Conservation (phyloP, 2,113 vertebrate species). For the Tilapia sparmanii region DNA sequence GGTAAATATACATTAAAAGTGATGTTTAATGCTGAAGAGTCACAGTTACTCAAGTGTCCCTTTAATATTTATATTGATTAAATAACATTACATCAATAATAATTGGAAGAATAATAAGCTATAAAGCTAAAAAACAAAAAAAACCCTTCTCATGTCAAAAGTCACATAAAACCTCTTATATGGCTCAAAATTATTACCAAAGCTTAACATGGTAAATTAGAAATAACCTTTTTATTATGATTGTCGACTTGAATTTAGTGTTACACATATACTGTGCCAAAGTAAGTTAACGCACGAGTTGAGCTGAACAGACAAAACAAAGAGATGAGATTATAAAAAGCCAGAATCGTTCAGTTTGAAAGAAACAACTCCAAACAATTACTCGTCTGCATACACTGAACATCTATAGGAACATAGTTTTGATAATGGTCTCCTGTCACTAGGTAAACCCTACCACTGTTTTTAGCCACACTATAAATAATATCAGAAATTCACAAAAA, state of each 20-base stretch:
- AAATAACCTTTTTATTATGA: not conserved
- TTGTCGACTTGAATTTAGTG: not conserved
- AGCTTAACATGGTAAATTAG: not conserved
- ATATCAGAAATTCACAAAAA: not conserved
- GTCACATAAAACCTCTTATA: not conserved
- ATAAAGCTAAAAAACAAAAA: not conserved
- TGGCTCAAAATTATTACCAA: not conserved
- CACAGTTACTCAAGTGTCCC: not conserved
- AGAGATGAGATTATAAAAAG: not conserved
- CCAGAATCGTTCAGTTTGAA: not conserved
- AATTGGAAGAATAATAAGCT: not conserved
- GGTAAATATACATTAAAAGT: not conserved
- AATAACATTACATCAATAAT: not conserved
- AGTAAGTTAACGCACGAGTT: not conserved
- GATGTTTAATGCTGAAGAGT: not conserved
- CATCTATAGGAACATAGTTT: not conserved
- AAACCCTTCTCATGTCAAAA: not conserved
- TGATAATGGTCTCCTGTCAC: not conserved
- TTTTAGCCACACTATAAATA: not conserved
- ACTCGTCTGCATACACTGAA: rapidly evolving
- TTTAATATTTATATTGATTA: not conserved
- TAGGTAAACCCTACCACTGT: not conserved
- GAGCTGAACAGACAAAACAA: not conserved
- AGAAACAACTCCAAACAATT: not conserved
- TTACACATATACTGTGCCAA: not conserved